A percentile compares a stretch with the other conserved stretches of the same genome.
Conservation (phyloP, 2,113 vertebrate genomes). For the Pholis gunnellus region DNA sequence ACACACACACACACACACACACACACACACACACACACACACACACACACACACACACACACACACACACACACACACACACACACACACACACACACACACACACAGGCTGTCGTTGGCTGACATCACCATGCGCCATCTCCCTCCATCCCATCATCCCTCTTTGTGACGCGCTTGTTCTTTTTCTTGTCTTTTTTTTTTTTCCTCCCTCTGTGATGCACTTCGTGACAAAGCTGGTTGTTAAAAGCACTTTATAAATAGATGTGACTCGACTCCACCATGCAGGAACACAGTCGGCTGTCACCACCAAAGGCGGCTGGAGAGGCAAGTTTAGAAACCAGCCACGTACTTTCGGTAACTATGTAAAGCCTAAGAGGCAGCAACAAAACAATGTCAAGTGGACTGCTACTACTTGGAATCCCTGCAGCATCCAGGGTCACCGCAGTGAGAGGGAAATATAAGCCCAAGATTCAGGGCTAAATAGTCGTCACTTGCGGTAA, state of each 20-base stretch:
- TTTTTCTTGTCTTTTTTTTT: conserved; percentile 23
- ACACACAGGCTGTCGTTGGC: not conserved
- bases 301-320: conserved; percentile 25
- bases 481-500: conserved; percentile 17
- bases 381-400: conserved; percentile 41
- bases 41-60: too few relatives aligned
- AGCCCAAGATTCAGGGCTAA: conserved; percentile 12
- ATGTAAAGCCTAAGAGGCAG: conserved; percentile 41
- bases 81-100: too few relatives aligned
- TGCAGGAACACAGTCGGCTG: conserved; percentile 40
- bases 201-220: not conserved
- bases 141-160: not conserved
- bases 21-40: too few relatives aligned
- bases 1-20: too few relatives aligned
- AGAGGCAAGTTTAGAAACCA: conserved; percentile 46
- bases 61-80: not conserved
- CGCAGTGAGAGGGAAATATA: not conserved
- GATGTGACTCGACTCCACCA: conserved; percentile 36
- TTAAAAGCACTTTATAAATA: conserved; percentile 70
- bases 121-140: conserved; percentile 3
- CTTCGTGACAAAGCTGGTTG: conserved; percentile 47
- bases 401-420: conserved; percentile 5
- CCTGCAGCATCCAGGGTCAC: conserved; percentile 33
- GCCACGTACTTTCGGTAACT: conserved; percentile 25
- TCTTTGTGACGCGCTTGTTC: conserved; percentile 7